Conservation (phyloP, 1,140 invertebrate species). For the Delia radicum region DNA sequence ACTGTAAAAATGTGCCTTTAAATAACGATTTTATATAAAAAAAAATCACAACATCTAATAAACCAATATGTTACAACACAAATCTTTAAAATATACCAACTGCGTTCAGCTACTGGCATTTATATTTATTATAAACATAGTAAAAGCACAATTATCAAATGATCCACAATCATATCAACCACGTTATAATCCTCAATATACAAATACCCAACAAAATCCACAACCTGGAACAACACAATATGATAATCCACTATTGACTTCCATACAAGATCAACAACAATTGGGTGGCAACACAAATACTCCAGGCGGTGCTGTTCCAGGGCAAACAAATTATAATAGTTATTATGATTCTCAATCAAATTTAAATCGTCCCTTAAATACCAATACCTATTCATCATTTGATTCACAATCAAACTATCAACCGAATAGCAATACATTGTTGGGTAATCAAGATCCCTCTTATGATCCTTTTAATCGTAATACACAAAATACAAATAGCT, state of each 20-base stretch:
- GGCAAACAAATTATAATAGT: conserved; percentile 33
- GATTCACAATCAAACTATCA: conserved; percentile 31
- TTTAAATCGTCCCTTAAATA: conserved; percentile 34
- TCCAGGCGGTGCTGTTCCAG: conserved; percentile 19
- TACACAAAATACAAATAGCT: conserved; percentile 29
- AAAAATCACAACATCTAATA: not conserved
- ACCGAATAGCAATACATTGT: conserved; percentile 28
- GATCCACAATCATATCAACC: conserved; percentile 45
- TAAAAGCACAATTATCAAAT: conserved; percentile 35
- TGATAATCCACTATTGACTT: conserved; percentile 43
- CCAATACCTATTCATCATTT: conserved; percentile 25
- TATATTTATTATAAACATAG: not conserved
- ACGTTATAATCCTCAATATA: conserved; percentile 47
- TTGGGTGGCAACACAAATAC: conserved; percentile 19
- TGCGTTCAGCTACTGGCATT: not conserved
- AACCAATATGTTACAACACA: not conserved
- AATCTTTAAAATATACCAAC: not conserved
- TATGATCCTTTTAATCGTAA: conserved; percentile 48
- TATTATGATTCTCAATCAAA: conserved; percentile 28
- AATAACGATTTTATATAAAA: not conserved
- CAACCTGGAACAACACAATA: conserved; percentile 34
- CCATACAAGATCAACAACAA: conserved; percentile 32
- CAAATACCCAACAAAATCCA: conserved; percentile 36
- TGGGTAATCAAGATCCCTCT: conserved; percentile 26
- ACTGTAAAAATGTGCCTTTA: not conserved